phyloP scores from a whole-genome alignment of 2,113 vertebrate species.

The Toxotes chatareus region DNA sequence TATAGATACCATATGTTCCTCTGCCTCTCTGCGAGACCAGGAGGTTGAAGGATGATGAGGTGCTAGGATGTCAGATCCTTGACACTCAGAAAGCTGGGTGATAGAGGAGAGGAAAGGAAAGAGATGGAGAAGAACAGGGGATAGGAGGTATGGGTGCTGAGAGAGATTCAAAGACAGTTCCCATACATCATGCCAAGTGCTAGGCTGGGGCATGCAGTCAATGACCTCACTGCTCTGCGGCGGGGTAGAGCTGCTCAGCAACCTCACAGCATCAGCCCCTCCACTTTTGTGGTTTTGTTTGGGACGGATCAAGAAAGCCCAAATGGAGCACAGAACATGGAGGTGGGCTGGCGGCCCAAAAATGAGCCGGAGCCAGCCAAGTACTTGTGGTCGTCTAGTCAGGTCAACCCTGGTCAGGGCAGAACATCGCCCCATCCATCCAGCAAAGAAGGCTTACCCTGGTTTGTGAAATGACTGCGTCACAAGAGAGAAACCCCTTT shows the following conservation, averaged over 20 bases:
- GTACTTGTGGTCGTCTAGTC: constrained; percentile 82
- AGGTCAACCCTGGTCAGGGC: constrained; percentile 72
- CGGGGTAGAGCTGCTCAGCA: constrained; percentile 61
- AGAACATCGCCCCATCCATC: constrained; percentile 66
- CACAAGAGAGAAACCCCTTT: constrained; percentile 56
- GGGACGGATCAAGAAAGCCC: constrained; percentile 76
- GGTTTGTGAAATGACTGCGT: constrained; percentile 50
- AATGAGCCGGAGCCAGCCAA: constrained; percentile 70
- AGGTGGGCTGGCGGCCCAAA: constrained; percentile 73
- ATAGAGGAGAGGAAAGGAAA: constrained; percentile 50
- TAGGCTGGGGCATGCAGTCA: constrained; percentile 71
- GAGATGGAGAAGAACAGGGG: constrained; percentile 36
- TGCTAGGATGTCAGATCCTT: constrained; percentile 65
- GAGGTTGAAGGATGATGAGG: constrained; percentile 72
- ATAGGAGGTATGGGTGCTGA: constrained; percentile 55
- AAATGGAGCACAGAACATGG: constrained; percentile 79
- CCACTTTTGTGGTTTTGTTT: constrained; percentile 81
- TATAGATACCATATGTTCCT: constrained; percentile 78
- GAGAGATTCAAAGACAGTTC: constrained; percentile 77
- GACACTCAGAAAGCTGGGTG: constrained; percentile 54
- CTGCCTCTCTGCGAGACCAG: constrained; percentile 31
- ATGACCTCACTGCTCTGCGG: constrained; percentile 79
- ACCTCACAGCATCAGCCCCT: constrained; percentile 66
- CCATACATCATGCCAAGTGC: constrained; percentile 76
- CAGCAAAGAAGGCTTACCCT: constrained; percentile 44